Base-by-base conservation (phyloP, 2,113 vertebrate genomes). In the Anarhynchus alexandrinus region DNA sequence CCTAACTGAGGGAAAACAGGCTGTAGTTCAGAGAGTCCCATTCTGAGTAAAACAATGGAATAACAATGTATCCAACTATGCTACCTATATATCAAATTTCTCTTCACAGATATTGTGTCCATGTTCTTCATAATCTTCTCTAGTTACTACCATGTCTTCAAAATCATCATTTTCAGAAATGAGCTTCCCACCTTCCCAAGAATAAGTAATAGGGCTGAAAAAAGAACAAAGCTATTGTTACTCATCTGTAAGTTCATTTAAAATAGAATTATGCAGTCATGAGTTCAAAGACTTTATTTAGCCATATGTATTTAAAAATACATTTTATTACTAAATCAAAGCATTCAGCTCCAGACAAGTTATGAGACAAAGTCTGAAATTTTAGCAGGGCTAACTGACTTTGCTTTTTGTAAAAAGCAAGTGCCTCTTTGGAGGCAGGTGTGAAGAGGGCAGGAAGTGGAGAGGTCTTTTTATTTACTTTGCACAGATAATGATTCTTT, bases 41-140 rank as follows among this genome's bases (percentile, higher is more conserved):
- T 86, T 96, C 43, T 22, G 29, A 70, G 45, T 82, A 49, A 92
- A 95, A 58, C 65, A 94, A 45, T 65, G 29, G 65, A 90, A 62
- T 83, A 79, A 67, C 55, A 83, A 47, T 12, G 21, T 42, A 82
- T 70, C 13, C 38, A 97, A 62, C 61, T 93, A 69, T 40, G n/a
- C 61, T 71, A 89, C 54, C 98, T 98, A 99, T 96, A 99, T 98
- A 93, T 99, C 99, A 98, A 99, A 99, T 97, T 99, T 99, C 59
- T 99, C 99, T 98, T 99, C 99, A 96, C 99, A 99, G 85, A 99
- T 97, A 80, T 97, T 98, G 88, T 99, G 99, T 92, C 99, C 99
- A 54, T 99, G 99, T 98, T 99, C 99, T 96, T 99, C 99, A 94
- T 99, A 99, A 93, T 99, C 99, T 42, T 99, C 99, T 96, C 99